phyloP scores from a whole-genome alignment of 1,140 invertebrate species.

The Hetaerina americana region DNA sequence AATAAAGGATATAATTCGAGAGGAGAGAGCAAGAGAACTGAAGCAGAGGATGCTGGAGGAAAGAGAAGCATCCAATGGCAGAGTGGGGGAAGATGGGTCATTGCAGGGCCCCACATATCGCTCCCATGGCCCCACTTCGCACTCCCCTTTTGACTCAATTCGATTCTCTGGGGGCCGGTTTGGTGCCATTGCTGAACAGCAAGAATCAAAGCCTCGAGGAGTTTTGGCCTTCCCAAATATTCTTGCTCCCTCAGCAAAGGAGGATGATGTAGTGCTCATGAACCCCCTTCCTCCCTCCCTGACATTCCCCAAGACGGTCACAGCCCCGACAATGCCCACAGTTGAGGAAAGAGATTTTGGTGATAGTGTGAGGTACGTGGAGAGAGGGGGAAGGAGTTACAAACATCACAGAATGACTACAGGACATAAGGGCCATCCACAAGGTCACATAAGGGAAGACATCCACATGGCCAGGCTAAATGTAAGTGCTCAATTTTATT shows the following conservation, averaged over 20 bases:
- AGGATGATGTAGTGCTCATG: not conserved
- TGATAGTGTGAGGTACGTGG: not conserved
- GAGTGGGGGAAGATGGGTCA: not conserved
- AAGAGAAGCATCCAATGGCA: conserved; percentile 34
- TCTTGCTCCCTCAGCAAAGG: conserved; percentile 4
- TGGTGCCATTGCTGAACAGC: not conserved
- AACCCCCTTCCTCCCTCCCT: not conserved
- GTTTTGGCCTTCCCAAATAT: not conserved
- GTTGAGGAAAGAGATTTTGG: not conserved
- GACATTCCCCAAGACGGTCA: not conserved
- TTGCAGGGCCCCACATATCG: no score
- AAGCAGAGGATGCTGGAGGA: conserved; percentile 44
- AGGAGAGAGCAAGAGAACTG: conserved; percentile 50
- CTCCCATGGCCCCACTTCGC: not conserved
- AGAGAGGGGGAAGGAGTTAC: not conserved
- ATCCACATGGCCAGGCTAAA: not conserved
- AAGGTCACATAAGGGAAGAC: not conserved
- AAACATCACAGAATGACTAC: not conserved
- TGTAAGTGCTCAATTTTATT: not conserved
- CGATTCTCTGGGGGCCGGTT: not conserved
- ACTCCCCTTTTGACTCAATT: not conserved
- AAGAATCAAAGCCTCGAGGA: not conserved
- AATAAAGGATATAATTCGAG: conserved; percentile 42
- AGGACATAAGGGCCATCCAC: not conserved
- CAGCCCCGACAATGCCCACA: not conserved